Evolutionary conservation across 2,113 vertebrate species (phyloP), one percentile per base, ranked within the genome.

Genomic region (Ammodytes dubius): DNA sequence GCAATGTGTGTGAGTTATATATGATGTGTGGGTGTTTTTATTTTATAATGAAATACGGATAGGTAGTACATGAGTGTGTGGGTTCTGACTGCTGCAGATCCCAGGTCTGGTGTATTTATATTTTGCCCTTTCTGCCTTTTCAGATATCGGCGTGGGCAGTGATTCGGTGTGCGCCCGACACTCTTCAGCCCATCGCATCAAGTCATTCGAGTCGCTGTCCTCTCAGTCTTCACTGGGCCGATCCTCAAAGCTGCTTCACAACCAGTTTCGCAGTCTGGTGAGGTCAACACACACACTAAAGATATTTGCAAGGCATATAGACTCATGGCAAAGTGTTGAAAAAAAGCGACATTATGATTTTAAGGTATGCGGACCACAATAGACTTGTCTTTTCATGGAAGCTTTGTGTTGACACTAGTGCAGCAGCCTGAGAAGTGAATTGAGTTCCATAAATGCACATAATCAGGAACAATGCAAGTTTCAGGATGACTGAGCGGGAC

Each of bases 191-290:
- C 96, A 96, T 81, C 96, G 98, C 65, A 99, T 97, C 92, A 99
- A 99, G 86, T 99, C 98, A 0, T 98, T 99, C 1, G 98, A 99
- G 93, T 98, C 97, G 12, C 92, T 99, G 87, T 96, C 96, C 90
- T 96, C 96, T 35, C 98, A 98, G 92, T 94, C 97, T 84, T 95
- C 94, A 45, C 95, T 98, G 83, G 94, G 95, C 37, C 96, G 97
- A 85, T 96, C 97, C 88, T 98, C 98, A 89, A 98, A 97, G 94
- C 94, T 97, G 88, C 94, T 98, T 90, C 97, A 98, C 93, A 97
- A 96, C 92, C 98, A 99, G 91, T 99, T 98, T 92, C 96, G 98
- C 88, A 99, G 98, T 94, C 94, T 99, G 97, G 98, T 99, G 93
- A 97, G 97, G 90, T 50, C 59, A 54, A 37, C 56, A 5, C 40